Conservation (phyloP, 2,888 invertebrate species). For the Terebella lapidaria region DNA sequence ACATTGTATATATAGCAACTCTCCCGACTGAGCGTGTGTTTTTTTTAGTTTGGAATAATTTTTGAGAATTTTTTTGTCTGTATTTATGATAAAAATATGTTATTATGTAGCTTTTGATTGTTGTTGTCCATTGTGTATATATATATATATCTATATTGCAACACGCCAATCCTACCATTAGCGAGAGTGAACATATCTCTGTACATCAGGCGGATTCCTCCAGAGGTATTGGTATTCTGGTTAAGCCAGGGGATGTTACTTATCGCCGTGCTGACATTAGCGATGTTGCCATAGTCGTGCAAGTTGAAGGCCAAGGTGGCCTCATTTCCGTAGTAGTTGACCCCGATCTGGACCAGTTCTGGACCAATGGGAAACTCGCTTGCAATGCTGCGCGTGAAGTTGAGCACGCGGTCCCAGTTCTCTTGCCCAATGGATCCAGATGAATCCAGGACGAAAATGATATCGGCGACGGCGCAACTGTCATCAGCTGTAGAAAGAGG, state of each 20-base stretch:
- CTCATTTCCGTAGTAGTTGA: slow-evolving; percentile 6
- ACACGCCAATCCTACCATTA: slow-evolving; percentile 5
- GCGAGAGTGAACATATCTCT: neutral
- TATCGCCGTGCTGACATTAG: slow-evolving; percentile 7
- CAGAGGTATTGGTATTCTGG: slow-evolving; percentile 21
- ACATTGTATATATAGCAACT: neutral
- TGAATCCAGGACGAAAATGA: slow-evolving; percentile 10
- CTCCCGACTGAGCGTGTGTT: too few relatives aligned
- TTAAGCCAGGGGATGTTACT: slow-evolving; percentile 16
- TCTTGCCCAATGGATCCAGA: slow-evolving; percentile 8
- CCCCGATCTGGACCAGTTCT: slow-evolving; percentile 1
- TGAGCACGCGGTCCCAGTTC: slow-evolving; percentile 2
- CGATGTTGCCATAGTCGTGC: slow-evolving; percentile 7
- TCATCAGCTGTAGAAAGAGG: too few relatives aligned
- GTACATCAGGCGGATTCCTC: slow-evolving; percentile 9
- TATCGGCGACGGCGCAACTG: slow-evolving; percentile 5
- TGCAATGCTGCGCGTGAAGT: slow-evolving; percentile 2
- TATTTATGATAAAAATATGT: too few relatives aligned
- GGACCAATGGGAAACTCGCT: neutral
- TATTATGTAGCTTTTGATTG: too few relatives aligned
- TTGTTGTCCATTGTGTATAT: too few relatives aligned
- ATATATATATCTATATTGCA: too few relatives aligned
- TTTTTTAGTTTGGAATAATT: too few relatives aligned
- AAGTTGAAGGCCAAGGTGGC: slow-evolving; percentile 12
- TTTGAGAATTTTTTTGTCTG: too few relatives aligned